Base-by-base conservation (phyloP, 1,140 invertebrate genomes). In the Diprion similis region DNA sequence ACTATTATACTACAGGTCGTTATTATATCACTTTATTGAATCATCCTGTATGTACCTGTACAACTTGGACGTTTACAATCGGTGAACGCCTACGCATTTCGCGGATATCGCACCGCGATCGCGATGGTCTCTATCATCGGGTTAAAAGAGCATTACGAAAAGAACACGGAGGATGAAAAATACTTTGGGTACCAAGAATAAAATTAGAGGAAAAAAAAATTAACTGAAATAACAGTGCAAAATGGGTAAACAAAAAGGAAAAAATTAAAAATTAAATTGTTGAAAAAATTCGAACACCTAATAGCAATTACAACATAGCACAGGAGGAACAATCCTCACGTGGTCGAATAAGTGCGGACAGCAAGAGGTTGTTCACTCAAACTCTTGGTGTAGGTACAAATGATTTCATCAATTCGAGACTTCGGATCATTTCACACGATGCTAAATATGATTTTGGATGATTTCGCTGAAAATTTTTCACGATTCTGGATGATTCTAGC, bases 21-120 rank as follows among this genome's bases (percentile, higher is more conserved):
- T 59, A 59, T 59, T 59, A 59, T 59, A 59, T 59, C 51, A 59
- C 51, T 59, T 59, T 59, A 59, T 59, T 59, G 51, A 59, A 59
- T 59, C 51, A 59, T 59, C 24, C 11, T 59, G 51, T 59, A 37
- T 37, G 6, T 3, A 37, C 24, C 24, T 37, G 24, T 37, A 37
- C 24, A 59, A 59, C 51, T 59, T 17, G 51, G 51, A 59, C 51
- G 51, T 59, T 59, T 59, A 59, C 51, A 59, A 59, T 59, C 51
- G 24, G 24, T 17, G 4, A 4, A 59, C 51, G n/a, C 51, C 51
- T 17, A 59, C 51, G 9, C 51, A 37, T 37, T 37, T 37, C 24
- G 24, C 24, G 2, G 24, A 37, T 37, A 37, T 37, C 24, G n/a
- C 51, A 59, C 51, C n/a, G 11, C 51, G 51, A 8, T 15, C 51